Conservation (phyloP, 2,888 invertebrate species). For the Synanthedon andrenaeformis region DNA sequence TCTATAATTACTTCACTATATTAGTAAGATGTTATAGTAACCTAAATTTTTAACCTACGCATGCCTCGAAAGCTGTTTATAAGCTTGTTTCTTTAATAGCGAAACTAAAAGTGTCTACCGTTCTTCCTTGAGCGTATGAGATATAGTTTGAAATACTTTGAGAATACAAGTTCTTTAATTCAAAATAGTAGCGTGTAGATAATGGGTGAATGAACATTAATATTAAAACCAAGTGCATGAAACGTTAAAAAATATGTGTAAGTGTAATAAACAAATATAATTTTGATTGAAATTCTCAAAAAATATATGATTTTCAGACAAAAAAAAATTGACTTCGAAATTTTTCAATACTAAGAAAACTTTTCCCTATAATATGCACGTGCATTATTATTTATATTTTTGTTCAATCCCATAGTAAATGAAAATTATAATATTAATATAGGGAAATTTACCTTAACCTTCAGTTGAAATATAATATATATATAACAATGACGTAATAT, state of each 20-base stretch:
- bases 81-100: constrained; percentile 20
- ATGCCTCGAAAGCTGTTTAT: constrained; percentile 42
- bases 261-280: constrained; percentile 4
- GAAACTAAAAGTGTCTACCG: not conserved
- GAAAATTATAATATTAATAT: not conserved
- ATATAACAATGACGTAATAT: too few species aligned
- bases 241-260: constrained; percentile 16
- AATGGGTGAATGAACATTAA: not conserved
- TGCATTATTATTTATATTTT: constrained; percentile 17
- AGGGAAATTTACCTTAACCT: not conserved
- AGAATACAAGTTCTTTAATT: not conserved
- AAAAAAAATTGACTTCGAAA: constrained; percentile 29
- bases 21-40: not conserved
- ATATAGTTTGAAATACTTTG: not conserved
- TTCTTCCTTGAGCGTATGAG: not conserved
- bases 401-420: not conserved
- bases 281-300: not conserved
- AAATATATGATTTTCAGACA: constrained; percentile 1
- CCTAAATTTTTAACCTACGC: constrained; percentile 17
- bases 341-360: constrained; percentile 25
- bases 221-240: constrained; percentile 21
- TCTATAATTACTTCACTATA: not conserved
- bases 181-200: not conserved
- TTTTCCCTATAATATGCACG: constrained; percentile 24
- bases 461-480: not conserved